These are phyloP conservation scores for Antheraea pernyi DNA, from an alignment of 1,140 invertebrate genomes.

Conservation along the genomic window DNA sequence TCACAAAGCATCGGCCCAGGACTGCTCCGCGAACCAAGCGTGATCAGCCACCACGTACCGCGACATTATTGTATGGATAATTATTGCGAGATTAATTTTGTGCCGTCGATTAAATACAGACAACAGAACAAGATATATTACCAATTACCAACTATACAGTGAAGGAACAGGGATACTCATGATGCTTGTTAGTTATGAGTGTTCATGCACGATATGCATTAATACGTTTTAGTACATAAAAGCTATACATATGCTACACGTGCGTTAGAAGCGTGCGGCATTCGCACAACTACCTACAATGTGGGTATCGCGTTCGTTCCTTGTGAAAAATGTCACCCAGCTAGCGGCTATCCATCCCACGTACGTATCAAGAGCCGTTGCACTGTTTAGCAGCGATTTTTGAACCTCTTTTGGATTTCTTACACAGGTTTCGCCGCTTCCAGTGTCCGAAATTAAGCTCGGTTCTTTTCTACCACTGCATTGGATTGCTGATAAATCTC, in stretches of 20 bases:
- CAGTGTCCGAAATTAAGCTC: constrained; percentile 22
- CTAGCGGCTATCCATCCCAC: constrained; percentile 65
- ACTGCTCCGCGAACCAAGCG: constrained; percentile 58
- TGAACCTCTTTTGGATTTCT: constrained; percentile 50
- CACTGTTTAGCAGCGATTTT: constrained; percentile 52
- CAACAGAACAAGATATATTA: not conserved
- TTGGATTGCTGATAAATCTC: constrained; percentile 63
- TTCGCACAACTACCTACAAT: constrained; percentile 58
- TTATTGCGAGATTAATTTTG: constrained; percentile 10
- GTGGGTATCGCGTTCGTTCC: constrained; percentile 59
- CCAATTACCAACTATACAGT: not conserved
- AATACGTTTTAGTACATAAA: constrained; percentile 9
- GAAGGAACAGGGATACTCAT: not conserved
- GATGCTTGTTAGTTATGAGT: constrained; percentile 4
- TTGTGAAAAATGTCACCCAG: constrained; percentile 67
- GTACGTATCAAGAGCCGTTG: constrained; percentile 65
- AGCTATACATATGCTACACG: constrained; percentile 20
- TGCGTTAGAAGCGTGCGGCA: constrained; percentile 16
- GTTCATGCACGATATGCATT: constrained; percentile 13
- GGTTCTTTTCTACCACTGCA: constrained; percentile 39
- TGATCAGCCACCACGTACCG: constrained; percentile 6
- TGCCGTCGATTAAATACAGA: not conserved
- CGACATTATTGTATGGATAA: constrained; percentile 30
- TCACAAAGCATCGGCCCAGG: constrained; percentile 61
- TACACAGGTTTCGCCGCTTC: constrained; percentile 42